phyloP scores from a whole-genome alignment of 2,888 invertebrate genomes.

The Zhengitettix transpicula region DNA sequence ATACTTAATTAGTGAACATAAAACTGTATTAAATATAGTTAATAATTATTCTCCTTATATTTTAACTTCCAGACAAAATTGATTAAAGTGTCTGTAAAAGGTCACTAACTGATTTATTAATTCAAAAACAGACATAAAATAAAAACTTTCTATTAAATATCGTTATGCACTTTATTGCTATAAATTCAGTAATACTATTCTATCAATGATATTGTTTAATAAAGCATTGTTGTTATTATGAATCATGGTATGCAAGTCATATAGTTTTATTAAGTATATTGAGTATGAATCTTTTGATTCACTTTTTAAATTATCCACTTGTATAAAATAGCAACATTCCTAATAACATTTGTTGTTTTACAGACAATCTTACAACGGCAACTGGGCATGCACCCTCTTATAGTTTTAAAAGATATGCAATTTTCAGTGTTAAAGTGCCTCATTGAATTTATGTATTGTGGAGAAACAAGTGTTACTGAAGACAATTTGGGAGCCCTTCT shows the following conservation, averaged over 20 bases:
- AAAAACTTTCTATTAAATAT: too few species aligned
- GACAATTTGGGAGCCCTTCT: slow-evolving; percentile 49
- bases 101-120: too few species aligned
- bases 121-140: too few species aligned
- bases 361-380: slow-evolving; percentile 24
- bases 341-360: neutral
- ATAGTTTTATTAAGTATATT: neutral
- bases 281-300: neutral
- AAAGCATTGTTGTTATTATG: neutral
- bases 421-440: slow-evolving; percentile 52
- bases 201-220: too few species aligned
- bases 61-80: too few species aligned
- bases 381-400: slow-evolving; percentile 29
- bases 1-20: too few species aligned
- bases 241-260: neutral
- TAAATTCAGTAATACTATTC: too few species aligned
- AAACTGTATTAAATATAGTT: too few species aligned
- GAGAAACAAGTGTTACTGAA: slow-evolving; percentile 51
- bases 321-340: neutral
- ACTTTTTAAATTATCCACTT: neutral
- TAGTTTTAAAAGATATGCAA: slow-evolving; percentile 45
- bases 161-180: too few species aligned
- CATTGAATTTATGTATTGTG: slow-evolving; percentile 62
- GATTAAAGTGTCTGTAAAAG: too few species aligned
- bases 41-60: too few species aligned